Base-by-base conservation (phyloP, 2,888 invertebrate species). In the Hypselothyrea guttata region DNA sequence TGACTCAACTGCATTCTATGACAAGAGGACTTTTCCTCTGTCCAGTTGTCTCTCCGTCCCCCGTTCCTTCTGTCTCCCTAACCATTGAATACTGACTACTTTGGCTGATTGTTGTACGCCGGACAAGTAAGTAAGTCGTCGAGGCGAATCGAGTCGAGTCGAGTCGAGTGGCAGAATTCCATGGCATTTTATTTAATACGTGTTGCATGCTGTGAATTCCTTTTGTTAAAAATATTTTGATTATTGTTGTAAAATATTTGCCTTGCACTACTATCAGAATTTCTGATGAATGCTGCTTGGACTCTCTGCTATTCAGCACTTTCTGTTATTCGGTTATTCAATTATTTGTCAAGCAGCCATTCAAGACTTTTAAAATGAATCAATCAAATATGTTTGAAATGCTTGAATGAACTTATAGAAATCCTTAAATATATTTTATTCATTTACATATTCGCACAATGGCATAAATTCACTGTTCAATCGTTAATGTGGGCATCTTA, bases 161-260 rank as follows among this genome's bases (percentile, higher is more conserved):
- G 22, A 22, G 22, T 22, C 5, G 22, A 22, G 22, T 22, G 5
- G 5, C 34, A 34, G 46, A 66, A 62, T 71, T 71, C 53, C 64
- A 59, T 67, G 57, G 46, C 66, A 54, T 72, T 70, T 74, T 81
- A 71, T 74, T 81, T 74, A 65, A 62, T 72, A 69, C 74, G 77
- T 81, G 74, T 71, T 66, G 77, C 77, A 71, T 76, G 55, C 75
- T 52, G 48, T 58, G 55, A 63, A 73, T 74, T 67, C 67, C 48
- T 62, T 61, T 68, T 67, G 38, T 34, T 41, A 44, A 59, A 73
- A 61, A 73, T 66, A 76, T 71, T 53, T 48, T 74, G 60, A 67
- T 61, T 64, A 67, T 71, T 76, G 56, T 67, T 59, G 54, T 59
- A 34, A 59, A 75, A 55, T 65, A 79, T 73, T 60, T 75, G 42